Evolutionary conservation across 2,797 vertebrate genomes (phyloP), one percentile per base, ranked within the genome.

Genomic region (Austrolebias charrua): DNA sequence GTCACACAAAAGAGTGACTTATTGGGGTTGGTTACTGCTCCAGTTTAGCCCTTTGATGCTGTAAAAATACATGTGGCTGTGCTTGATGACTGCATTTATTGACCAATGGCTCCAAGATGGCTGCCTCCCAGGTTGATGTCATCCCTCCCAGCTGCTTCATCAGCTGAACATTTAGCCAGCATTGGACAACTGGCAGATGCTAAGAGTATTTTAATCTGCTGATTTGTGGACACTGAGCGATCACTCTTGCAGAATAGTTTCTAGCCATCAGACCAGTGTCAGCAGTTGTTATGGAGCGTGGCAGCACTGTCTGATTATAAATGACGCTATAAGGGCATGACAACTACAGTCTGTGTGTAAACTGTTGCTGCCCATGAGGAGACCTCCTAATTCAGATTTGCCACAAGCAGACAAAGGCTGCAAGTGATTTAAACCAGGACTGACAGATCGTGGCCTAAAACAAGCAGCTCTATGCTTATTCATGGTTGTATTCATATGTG

Each of bases 271-370:
- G 58, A 77, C 61, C 61, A 45, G 63, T 15, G 64, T 80, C 66
- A 6, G 49, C 1, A 10, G 69, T 61, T 61, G 67, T 78, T 80
- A 51, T 15, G 60, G 48, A 75, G 72, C 66, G 56, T 66, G 69
- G 71, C 75, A 80, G 60, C 24, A 15, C 43, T 54, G 68, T 40
- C 78, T 79, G 79, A 75, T 82, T 65, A 75, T 50, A 80, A 82
- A 84, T 77, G 75, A 86, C 82, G 82, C 71, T 18, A 56, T 20
- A 49, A 50, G 49, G 71, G 65, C 76, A 71, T 78, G 83, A 82
- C 78, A 83, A 74, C 71, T 62, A 72, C 60, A 70, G 79, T 77
- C 80, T 87, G 86, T 79, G 79, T 81, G 83, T 80, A 76, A 87
- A 88, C 77, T 84, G 82, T 69, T 80, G 69, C 72, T 70, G 70